Evolutionary conservation across 2,888 invertebrate species (phyloP), one percentile per base, ranked within the genome.

Genomic region (Phymatocera aterrima): DNA sequence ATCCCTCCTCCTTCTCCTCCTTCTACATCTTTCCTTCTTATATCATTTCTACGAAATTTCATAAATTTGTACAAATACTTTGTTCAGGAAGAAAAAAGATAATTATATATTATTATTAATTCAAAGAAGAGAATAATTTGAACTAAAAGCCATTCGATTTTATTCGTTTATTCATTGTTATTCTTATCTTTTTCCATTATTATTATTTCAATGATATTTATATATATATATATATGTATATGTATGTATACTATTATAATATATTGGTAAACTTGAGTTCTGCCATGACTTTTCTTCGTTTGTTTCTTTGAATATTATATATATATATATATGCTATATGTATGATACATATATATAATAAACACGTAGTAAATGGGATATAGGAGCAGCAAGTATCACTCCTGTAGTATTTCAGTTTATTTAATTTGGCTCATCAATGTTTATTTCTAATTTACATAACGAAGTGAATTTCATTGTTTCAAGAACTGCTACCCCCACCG

Each of bases 31-130:
- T 70, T 46, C n/a, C n/a, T 70, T 24, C 46, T 65, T 21, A 1
- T 64, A 6, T 48, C 8, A 15, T 70, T 51, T 51, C 24, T 40
- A 18, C 34, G 57, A 75, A 75, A 34, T 40, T 75, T 74, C 24
- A 74, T 74, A 74, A 81, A 82, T 87, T 85, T 86, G 85, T 87
- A 87, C 86, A 87, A 85, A 84, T 82, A 83, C 81, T 83, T 79
- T 79, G 72, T 51, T 72, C 51, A 48, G 48, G 34, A 72, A 48
- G 72, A 28, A 72, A 34, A 28, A 61, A 21, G 48, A 72, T 48
- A 51, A 48, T 51, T 51, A 51, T 51, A 51, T n/a, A 37, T 37
- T n/a, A 64, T n/a, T n/a, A 51, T n/a, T 24, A 24, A 48, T 48
- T 21, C 40, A 21, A 72, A 48, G 34, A 18, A 48, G 31, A 72